A percentile compares a stretch with the other conserved stretches of the same genome.
These are phyloP conservation scores for Bombus ignitus DNA, from an alignment of 1,140 invertebrate genomes.

Conservation along the genomic window DNA sequence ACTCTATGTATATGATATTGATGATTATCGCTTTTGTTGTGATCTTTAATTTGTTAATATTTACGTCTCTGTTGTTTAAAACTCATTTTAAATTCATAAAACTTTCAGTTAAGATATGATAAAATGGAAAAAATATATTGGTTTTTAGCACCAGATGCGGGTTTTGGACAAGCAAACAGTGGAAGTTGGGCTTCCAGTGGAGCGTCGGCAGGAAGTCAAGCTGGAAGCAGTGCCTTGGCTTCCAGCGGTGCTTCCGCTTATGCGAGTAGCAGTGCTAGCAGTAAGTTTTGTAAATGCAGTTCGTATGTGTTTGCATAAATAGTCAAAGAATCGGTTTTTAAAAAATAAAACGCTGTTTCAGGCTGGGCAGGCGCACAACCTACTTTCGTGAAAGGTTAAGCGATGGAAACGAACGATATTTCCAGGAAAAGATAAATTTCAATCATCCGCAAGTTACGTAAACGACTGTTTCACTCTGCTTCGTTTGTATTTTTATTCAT, in stretches of 20 bases:
- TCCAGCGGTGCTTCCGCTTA: constrained; percentile 53
- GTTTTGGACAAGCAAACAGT: constrained; percentile 12
- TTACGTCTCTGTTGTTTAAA: neutral
- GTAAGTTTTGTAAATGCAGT: constrained; percentile 7
- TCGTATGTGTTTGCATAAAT: neutral
- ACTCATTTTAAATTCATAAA: neutral
- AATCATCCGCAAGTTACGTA: neutral
- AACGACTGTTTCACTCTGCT: neutral
- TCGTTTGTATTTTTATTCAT: neutral
- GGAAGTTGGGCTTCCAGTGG: constrained; percentile 39
- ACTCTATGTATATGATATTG: no score
- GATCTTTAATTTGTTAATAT: neutral
- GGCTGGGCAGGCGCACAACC: constrained; percentile 1
- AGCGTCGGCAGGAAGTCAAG: constrained; percentile 13
- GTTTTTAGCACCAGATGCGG: neutral
- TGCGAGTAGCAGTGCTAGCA: constrained; percentile 44
- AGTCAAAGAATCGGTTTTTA: no score
- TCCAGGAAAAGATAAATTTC: neutral
- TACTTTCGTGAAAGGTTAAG: constrained; percentile 24
- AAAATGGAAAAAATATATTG: neutral
- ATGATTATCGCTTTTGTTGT: neutral
- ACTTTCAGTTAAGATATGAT: no score
- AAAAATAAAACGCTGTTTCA: neutral
- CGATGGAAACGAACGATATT: neutral
- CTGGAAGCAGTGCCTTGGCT: constrained; percentile 32